These are phyloP conservation scores for Urocyon cinereoargenteus DNA, from an alignment of 2,797 vertebrate species.

Conservation along the genomic window DNA sequence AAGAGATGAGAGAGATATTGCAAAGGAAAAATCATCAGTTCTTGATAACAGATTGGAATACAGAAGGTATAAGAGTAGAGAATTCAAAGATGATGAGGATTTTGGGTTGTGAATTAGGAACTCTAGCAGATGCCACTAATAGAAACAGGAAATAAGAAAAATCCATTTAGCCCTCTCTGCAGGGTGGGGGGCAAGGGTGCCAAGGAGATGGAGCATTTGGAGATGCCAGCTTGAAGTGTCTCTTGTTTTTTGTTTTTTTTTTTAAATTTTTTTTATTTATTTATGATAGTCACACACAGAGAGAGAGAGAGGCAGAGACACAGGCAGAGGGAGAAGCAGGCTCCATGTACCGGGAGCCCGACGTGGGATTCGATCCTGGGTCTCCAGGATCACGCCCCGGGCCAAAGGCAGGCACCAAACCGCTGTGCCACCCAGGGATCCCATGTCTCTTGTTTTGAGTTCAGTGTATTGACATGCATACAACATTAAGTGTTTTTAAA, in stretches of 20 bases:
- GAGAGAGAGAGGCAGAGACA: too few relatives aligned
- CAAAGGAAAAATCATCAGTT: neutral
- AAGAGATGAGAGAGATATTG: neutral
- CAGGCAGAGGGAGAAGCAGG: too few relatives aligned
- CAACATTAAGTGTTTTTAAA: constrained; percentile 5
- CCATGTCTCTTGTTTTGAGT: too few relatives aligned
- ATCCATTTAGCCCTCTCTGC: neutral
- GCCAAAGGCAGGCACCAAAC: too few relatives aligned
- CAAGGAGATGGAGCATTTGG: neutral
- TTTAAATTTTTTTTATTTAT: too few relatives aligned
- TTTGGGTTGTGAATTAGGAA: constrained; percentile 2
- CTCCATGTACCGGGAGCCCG: too few relatives aligned
- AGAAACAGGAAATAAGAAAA: neutral
- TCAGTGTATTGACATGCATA: neutral
- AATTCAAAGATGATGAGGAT: constrained; percentile 17
- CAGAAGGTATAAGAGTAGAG: neutral
- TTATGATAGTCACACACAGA: too few relatives aligned
- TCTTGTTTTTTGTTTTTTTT: too few relatives aligned
- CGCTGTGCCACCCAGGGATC: too few relatives aligned
- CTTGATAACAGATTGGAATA: neutral
- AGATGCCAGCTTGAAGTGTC: neutral
- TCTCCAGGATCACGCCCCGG: too few relatives aligned
- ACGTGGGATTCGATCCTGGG: too few relatives aligned
- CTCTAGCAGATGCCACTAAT: neutral
- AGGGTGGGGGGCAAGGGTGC: too few relatives aligned